Conservation (phyloP, 30 jellyfish, hydroid and myxozoan genomes). For the Hydra vulgaris region DNA sequence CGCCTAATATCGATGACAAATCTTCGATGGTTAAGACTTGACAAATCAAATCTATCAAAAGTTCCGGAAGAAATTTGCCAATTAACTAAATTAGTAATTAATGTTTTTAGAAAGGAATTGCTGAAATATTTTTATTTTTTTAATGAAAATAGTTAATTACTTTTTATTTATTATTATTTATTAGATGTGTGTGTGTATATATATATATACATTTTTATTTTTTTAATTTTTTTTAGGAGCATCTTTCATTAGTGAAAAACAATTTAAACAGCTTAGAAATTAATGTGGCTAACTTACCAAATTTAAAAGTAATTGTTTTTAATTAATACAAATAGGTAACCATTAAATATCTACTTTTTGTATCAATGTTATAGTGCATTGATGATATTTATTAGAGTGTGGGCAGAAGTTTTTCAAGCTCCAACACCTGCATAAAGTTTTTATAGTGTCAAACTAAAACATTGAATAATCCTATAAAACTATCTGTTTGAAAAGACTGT, state of each 20-base stretch:
- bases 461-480: too few relatives aligned
- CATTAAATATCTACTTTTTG: too few relatives aligned
- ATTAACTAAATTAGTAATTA: constrained; percentile 68
- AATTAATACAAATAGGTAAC: neutral
- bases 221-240: constrained; percentile 52
- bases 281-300: constrained; percentile 58
- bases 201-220: neutral
- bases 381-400: too few relatives aligned
- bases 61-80: constrained; percentile 65
- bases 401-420: too few relatives aligned
- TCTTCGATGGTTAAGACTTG: constrained; percentile 88
- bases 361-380: too few relatives aligned
- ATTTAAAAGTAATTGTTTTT: constrained; percentile 77
- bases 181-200: neutral
- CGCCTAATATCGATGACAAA: constrained; percentile 76
- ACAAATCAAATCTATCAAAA: constrained; percentile 55
- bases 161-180: neutral
- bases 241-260: constrained; percentile 79
- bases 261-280: constrained; percentile 63
- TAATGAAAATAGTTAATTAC: too few relatives aligned
- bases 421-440: too few relatives aligned
- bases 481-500: too few relatives aligned
- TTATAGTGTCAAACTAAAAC: too few relatives aligned
- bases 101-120: neutral
- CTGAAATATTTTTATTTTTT: neutral